These are phyloP conservation scores for Clistopyga incitator DNA, from an alignment of 2,888 invertebrate genomes.

Conservation along the genomic window DNA sequence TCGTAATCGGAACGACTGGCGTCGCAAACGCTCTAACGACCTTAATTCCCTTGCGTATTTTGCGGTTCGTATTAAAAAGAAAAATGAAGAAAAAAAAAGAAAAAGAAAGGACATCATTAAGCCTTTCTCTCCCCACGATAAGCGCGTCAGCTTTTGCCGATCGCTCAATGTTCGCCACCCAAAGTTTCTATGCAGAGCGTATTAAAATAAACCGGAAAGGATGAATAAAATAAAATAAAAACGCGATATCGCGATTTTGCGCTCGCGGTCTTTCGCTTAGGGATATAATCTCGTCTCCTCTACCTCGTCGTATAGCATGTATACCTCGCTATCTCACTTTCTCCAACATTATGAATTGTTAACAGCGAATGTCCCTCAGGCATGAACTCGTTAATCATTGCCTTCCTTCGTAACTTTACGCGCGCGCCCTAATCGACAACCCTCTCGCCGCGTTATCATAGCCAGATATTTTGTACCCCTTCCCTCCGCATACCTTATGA, in stretches of 20 bases:
- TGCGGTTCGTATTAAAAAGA: constrained; percentile 3
- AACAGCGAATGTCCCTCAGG: constrained; percentile 34
- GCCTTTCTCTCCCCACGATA: constrained; percentile 14
- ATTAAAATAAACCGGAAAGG: constrained; percentile 8
- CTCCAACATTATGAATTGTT: constrained; percentile 54
- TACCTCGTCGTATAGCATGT: constrained; percentile 67
- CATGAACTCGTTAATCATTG: constrained; percentile 53
- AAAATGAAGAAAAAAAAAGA: background rate
- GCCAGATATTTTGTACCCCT: constrained; percentile 58
- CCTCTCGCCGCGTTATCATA: constrained; percentile 37
- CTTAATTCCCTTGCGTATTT: constrained; percentile 34
- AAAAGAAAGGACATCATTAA: constrained; percentile 19
- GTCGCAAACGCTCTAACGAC: constrained; percentile 13
- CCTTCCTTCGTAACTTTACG: constrained; percentile 61
- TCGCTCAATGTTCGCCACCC: constrained; percentile 42
- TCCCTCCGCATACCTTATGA: constrained; percentile 5
- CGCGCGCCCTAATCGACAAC: constrained; percentile 31
- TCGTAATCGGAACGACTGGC: constrained; percentile 4
- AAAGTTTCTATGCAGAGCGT: constrained; percentile 33
- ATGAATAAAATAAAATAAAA: constrained; percentile 6
- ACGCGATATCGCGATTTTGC: constrained; percentile 36
- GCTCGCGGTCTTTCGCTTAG: constrained; percentile 58
- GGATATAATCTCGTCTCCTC: constrained; percentile 66
- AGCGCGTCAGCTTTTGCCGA: constrained; percentile 46
- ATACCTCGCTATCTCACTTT: constrained; percentile 61